Percentiles rank a stretch among this genome's conserved stretches.
Conservation (phyloP, 2,113 vertebrate genomes). For the Hippotragus niger region DNA sequence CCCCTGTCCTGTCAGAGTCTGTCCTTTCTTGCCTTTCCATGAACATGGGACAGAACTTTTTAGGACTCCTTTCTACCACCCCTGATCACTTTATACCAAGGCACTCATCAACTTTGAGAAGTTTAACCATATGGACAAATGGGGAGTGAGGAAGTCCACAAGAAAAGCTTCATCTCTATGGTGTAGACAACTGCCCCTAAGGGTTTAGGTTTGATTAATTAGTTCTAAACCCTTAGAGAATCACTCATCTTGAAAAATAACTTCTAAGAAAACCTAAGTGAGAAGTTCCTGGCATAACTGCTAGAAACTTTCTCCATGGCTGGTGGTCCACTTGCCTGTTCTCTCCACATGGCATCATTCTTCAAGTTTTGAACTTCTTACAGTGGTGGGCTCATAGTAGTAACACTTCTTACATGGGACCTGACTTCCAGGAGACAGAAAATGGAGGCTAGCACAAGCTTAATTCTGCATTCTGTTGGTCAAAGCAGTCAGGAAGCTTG, state of each 20-base stretch:
- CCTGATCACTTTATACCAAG: neutral
- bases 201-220: neutral
- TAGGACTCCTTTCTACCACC: neutral
- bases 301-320: neutral
- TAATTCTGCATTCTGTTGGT: neutral
- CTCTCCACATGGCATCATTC: neutral
- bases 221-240: slow-evolving; percentile 5
- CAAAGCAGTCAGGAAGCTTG: neutral
- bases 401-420: neutral
- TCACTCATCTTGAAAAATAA: neutral
- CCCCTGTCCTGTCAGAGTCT: neutral
- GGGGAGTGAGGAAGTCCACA: neutral
- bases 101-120: neutral
- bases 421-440: neutral
- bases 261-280: neutral
- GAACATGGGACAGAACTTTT: neutral
- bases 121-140: neutral
- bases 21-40: neutral
- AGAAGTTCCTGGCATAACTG: neutral
- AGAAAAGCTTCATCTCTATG: neutral
- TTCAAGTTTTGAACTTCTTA: neutral
- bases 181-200: neutral
- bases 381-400: neutral
- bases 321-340: neutral
- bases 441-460: neutral